Evolutionary conservation across 64 coral and sea anemone species (phyloP).

Genomic region (Stichodactyla helianthus): DNA sequence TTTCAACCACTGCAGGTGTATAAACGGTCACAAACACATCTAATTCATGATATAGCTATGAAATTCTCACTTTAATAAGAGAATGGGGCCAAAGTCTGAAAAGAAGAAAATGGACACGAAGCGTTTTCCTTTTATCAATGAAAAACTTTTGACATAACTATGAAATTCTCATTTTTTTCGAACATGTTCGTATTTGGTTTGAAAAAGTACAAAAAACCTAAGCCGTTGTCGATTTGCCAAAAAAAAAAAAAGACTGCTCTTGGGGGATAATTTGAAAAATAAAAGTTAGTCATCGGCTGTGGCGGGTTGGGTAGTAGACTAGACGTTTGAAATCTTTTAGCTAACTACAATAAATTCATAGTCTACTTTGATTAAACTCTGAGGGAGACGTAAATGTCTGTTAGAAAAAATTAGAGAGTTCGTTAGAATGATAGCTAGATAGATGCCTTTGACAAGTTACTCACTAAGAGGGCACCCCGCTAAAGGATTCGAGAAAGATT

Average conservation of each 20-base stretch:
- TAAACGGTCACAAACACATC: background rate
- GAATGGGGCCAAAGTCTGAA: no score
- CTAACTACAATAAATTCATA: background rate
- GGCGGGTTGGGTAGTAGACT: background rate
- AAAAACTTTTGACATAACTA: no score
- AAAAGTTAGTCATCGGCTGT: no score
- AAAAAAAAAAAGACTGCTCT: no score
- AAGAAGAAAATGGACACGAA: no score
- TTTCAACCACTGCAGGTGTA: background rate
- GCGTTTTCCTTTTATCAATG: no score
- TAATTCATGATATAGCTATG: background rate
- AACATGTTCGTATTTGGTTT: no score
- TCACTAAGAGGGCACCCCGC: background rate
- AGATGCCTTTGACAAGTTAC: slow-evolving; percentile 1
- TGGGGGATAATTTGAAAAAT: no score
- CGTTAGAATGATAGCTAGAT: background rate
- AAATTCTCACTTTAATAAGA: no score
- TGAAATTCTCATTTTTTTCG: no score
- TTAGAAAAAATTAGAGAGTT: background rate
- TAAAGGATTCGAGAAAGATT: background rate
- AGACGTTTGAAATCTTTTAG: background rate
- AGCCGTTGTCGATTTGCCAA: no score
- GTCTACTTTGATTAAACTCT: background rate
- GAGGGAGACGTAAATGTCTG: background rate
- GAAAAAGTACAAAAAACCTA: no score